phyloP scores from a whole-genome alignment of 2,888 invertebrate species.

The Caenorhabditis sp. region DNA sequence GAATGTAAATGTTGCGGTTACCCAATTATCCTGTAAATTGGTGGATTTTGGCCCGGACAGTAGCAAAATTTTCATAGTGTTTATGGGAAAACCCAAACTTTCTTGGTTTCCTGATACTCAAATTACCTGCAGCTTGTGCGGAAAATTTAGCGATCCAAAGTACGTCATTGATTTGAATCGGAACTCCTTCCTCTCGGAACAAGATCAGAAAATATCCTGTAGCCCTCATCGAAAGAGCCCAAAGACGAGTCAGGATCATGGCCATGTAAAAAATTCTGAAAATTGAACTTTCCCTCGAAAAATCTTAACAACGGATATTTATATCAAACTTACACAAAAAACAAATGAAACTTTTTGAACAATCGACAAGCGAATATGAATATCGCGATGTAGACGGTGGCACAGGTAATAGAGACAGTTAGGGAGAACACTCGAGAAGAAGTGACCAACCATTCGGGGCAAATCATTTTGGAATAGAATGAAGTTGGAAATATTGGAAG shows the following conservation, averaged over 20 bases:
- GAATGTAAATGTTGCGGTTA: too few species aligned
- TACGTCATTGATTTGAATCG: background rate
- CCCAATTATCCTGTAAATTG: too few species aligned
- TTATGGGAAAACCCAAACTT: too few species aligned
- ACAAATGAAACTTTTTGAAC: constrained; percentile 32
- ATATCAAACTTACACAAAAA: constrained; percentile 40
- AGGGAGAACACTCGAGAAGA: constrained; percentile 33
- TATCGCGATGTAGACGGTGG: constrained; percentile 7
- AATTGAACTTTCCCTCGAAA: background rate
- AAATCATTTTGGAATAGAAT: constrained; percentile 15
- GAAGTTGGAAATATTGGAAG: background rate
- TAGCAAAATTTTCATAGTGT: too few species aligned
- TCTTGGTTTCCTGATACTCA: too few species aligned
- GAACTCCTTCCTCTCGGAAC: constrained; percentile 3
- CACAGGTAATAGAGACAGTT: constrained; percentile 11
- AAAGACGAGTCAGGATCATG: constrained; percentile 32
- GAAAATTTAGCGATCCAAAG: constrained; percentile 35
- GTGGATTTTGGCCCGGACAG: too few species aligned
- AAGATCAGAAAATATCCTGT: constrained; percentile 27
- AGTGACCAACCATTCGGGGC: constrained; percentile 15
- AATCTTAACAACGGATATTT: background rate
- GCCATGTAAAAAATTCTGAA: constrained; percentile 39
- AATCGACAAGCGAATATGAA: background rate
- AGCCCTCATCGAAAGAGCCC: background rate
- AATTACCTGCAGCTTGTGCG: constrained; percentile 18